Evolutionary conservation across 2,888 invertebrate species (phyloP), one percentile per base, ranked within the genome.

Genomic region (Lymantria dispar): DNA sequence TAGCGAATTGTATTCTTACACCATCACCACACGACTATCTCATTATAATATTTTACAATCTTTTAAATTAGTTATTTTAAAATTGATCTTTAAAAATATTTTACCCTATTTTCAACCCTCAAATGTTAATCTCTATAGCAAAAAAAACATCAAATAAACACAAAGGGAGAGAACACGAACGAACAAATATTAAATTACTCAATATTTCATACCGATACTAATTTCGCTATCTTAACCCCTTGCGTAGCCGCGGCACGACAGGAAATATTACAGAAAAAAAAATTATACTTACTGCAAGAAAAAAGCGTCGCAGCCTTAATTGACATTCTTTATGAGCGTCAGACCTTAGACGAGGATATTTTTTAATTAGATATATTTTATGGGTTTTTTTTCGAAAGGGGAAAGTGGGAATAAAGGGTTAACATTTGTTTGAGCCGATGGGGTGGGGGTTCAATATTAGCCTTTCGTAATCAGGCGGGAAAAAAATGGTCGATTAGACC

Each of bases 341-440:
- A 89, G 90, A 83, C 89, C 89, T 86, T 83, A 86, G 83, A 85
- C 83, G 83, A 82, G 91, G 87, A 91, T 91, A 91, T 92, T 92
- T 92, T 92, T 91, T 92, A 92, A 92, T 92, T 92, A 92, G 91
- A 91, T 92, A 92, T 92, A 92, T 92, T 92, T 92, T 92, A 92
- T 91, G 91, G 83, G 83, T 86, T 91, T 90, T 90, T 38, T 91
- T 89, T 80, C 84, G 78, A 87, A 90, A 83, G 88, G 87, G 87
- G 85, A 75, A 75, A 77, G 79, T 74, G 76, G 78, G 83, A 83
- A 83, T 85, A 87, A 89, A 88, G 89, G 91, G 90, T 91, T 90
- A 89, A 85, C 89, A 90, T 90, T 90, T 90, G 90, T 90, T 90
- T 85, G 81, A 81, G 85, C 79, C 71, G 72, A 78, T 78, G 78